Evolutionary conservation across 2,113 vertebrate species (phyloP).

Genomic region (Peromyscus maniculatus): DNA sequence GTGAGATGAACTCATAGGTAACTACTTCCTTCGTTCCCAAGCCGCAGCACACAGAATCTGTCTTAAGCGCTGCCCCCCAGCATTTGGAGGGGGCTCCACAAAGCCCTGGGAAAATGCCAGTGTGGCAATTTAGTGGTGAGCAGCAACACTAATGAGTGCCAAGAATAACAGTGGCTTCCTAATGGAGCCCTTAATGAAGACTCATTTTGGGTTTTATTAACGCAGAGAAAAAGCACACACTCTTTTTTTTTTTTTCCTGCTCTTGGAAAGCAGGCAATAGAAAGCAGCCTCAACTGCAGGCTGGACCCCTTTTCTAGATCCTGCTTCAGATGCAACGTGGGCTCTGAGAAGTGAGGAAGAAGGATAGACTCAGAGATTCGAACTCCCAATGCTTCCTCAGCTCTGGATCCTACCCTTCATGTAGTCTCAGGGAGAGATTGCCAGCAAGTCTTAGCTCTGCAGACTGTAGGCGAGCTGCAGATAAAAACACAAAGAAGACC

Average conservation of each 20-base stretch:
- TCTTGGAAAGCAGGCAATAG: conserved; percentile 52
- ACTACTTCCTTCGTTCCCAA: not conserved
- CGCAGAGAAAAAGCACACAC: conserved; percentile 84
- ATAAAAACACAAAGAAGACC: conserved; percentile 19
- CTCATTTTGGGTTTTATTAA: conserved; percentile 90
- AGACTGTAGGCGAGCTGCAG: not conserved
- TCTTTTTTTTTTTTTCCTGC: conserved; percentile 59
- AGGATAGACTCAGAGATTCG: not conserved
- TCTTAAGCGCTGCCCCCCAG: conserved; percentile 13
- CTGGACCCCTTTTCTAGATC: not conserved
- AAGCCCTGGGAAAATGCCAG: conserved; percentile 81
- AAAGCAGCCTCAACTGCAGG: not conserved
- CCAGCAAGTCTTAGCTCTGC: not conserved
- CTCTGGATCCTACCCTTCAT: not conserved
- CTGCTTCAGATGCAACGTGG: not conserved
- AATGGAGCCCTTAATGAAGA: conserved; percentile 90
- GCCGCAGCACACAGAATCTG: not conserved
- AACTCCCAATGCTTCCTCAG: not conserved
- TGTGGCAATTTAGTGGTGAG: conserved; percentile 86
- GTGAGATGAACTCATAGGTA: not conserved
- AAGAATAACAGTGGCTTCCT: conserved; percentile 87
- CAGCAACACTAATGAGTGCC: conserved; percentile 87
- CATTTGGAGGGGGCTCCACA: not conserved
- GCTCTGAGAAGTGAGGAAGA: not conserved
- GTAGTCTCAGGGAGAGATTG: not conserved